Percentiles rank a stretch among this genome's conserved stretches.
Conservation (phyloP, 2,888 invertebrate genomes). For the Ormyrus rosae region DNA sequence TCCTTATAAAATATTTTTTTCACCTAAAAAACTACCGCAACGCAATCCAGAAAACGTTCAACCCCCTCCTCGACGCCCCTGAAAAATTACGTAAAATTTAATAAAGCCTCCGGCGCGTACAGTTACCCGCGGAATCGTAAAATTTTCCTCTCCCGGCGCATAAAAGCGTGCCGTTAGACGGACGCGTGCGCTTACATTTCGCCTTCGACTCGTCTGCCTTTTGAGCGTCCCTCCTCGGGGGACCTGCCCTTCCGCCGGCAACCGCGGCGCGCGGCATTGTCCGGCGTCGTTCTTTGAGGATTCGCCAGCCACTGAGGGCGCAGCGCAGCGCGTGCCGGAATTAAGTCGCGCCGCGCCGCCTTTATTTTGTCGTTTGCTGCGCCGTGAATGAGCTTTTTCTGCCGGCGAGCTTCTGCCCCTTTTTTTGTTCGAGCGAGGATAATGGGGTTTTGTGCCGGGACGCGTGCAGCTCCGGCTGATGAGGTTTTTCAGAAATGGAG, state of each 20-base stretch:
- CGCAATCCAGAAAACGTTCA: too few species aligned
- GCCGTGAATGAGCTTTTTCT: neutral
- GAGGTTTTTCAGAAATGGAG: too few species aligned
- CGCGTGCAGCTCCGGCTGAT: too few species aligned
- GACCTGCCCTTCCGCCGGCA: neutral
- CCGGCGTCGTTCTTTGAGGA: constrained; percentile 24
- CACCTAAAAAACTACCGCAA: too few species aligned
- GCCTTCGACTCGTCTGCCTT: constrained; percentile 18
- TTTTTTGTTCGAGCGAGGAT: neutral
- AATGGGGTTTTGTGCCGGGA: neutral
- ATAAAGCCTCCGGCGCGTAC: too few species aligned
- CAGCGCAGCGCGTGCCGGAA: too few species aligned
- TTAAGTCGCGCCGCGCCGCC: neutral
- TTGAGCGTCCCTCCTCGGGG: neutral
- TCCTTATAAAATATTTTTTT: too few species aligned
- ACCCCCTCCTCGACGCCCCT: too few species aligned
- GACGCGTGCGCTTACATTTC: neutral
- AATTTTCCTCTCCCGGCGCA: neutral
- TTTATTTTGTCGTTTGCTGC: neutral
- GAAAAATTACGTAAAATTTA: neutral
- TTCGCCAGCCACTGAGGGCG: constrained; percentile 24
- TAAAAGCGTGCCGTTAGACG: constrained; percentile 4
- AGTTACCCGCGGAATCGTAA: neutral
- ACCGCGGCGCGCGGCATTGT: neutral
- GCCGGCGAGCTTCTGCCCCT: neutral